Percentiles rank a stretch among this genome's conserved stretches.
phyloP scores from a whole-genome alignment of 2,113 vertebrate species.

The Lepus americanus region DNA sequence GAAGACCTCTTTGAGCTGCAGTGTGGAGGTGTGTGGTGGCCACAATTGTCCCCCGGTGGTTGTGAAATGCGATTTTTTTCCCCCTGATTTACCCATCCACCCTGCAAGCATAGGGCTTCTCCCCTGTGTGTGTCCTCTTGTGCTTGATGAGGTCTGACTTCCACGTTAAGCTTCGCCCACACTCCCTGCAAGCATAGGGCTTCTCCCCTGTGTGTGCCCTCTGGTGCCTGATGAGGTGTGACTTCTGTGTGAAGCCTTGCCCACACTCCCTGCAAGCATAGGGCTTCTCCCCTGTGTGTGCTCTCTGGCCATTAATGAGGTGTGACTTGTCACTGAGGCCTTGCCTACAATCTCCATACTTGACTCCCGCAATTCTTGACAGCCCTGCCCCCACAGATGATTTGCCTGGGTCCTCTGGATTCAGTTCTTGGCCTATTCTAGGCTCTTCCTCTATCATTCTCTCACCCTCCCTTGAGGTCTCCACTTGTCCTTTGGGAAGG shows the following conservation, averaged over 20 bases:
- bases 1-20: background rate
- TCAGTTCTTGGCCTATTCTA: background rate
- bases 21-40: background rate
- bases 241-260: background rate
- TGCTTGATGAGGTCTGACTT: background rate
- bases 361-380: background rate
- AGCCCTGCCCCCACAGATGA: background rate
- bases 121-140: conserved; percentile 19
- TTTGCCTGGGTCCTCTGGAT: background rate
- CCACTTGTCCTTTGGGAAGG: background rate
- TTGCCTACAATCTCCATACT: background rate
- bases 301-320: background rate
- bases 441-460: background rate
- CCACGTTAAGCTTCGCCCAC: background rate
- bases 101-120: background rate
- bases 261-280: background rate
- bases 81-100: background rate
- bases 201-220: conserved; percentile 55
- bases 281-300: conserved; percentile 18
- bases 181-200: background rate
- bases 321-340: background rate
- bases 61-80: background rate
- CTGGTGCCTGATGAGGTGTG: fast-evolving
- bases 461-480: background rate
- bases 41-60: background rate